Evolutionary conservation across 1,140 invertebrate genomes (phyloP).

Genomic region (Triops longicaudatus): DNA sequence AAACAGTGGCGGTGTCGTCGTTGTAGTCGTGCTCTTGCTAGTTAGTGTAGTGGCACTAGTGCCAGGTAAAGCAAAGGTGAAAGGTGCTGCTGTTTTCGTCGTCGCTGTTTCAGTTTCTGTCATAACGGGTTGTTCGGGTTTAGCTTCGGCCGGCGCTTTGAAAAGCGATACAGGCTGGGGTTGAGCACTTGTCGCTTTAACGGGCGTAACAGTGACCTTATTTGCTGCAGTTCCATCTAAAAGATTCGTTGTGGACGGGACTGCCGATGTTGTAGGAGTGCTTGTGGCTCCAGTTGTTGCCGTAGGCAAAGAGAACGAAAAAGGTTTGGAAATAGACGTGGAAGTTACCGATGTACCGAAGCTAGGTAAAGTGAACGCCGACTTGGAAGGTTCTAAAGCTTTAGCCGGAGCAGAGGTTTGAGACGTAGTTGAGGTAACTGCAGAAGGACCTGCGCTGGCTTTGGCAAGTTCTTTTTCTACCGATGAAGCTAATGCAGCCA

Average conservation of each 20-base stretch:
- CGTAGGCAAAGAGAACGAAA: not conserved
- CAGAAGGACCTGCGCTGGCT: not conserved
- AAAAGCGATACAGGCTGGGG: not conserved
- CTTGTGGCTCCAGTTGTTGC: not conserved
- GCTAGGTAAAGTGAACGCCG: not conserved
- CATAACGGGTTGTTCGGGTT: not conserved
- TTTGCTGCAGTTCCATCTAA: not conserved
- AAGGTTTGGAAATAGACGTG: not conserved
- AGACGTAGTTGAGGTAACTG: not conserved
- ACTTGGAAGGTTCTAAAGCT: not conserved
- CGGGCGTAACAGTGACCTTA: not conserved
- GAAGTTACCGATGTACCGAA: not conserved
- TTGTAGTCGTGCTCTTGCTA: not conserved
- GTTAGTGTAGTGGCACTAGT: not conserved
- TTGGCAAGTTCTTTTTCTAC: not conserved
- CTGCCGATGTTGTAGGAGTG: not conserved
- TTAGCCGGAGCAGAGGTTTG: not conserved
- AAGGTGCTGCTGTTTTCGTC: constrained; percentile 18
- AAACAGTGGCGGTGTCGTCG: not conserved
- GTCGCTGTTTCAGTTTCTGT: not conserved
- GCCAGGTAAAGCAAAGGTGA: not conserved
- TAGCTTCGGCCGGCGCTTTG: not conserved
- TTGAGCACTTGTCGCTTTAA: not conserved
- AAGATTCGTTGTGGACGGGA: not conserved
- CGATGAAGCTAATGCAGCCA: not conserved